Evolutionary conservation across 64 coral and sea anemone species (phyloP), one percentile per base, ranked within the genome.

Genomic region (Montipora foliosa): DNA sequence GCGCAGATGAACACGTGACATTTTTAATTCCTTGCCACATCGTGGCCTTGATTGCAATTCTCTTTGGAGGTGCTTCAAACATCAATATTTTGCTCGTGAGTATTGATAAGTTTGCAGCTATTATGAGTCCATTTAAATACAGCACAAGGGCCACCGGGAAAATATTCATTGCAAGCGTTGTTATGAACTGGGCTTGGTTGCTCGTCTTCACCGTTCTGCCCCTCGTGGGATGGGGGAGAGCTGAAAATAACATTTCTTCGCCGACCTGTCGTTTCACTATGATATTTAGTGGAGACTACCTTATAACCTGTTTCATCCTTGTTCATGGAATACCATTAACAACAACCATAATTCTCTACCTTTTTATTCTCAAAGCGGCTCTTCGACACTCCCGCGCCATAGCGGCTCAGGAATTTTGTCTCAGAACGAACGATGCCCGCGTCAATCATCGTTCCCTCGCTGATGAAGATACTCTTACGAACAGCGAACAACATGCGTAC

Each of bases 11-110:
- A 20, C 10, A 62, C 2, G 1, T 8, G 11, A 57, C 57, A 14
- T 3, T 51, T 17, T 15, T 66, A 11, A 20, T 91, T 12, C 76
- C 82, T 5, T 96, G 94, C 74, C 37, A 20, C 0, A 47, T 93
- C 14, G 76, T 79, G 0, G 67, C 92, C 25, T 73, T 86, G 67
- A 19, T 85, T 37, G 67, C 89, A 7, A 69, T 93, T 19, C 51
- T 96, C 6, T 96, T 96, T 89, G 94, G 90, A 48, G 90, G 90
- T 19, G 79, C 84, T 25, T 96, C 94, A 0, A 96, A 92, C 47
- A 14, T 96, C 8, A 92, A 47, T 5, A 93, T 96, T 16, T 71
- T 96, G 14, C 81, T 93, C 11, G 88, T 96, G 46, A 92, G 90
- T 70, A 19, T 89, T 8, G 94, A 96, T 52, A 68, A 84, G 14